Evolutionary conservation across 1,140 invertebrate species (phyloP).

Genomic region (Hydropsyche tenuis): DNA sequence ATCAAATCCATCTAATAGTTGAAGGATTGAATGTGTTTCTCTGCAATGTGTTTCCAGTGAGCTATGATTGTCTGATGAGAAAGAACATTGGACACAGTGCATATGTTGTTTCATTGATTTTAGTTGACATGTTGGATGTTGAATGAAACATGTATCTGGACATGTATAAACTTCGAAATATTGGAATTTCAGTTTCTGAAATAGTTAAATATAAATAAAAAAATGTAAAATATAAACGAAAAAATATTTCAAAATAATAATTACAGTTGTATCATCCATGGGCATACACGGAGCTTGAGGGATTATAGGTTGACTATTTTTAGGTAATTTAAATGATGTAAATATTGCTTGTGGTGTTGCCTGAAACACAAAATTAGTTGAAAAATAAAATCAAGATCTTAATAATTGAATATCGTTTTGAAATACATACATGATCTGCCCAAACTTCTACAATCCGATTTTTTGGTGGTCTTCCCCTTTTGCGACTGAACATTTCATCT

Average conservation of each 20-base stretch:
- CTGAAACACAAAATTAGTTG: slow-evolving; percentile 52
- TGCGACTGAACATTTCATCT: slow-evolving; percentile 88
- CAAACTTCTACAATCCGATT: slow-evolving; percentile 90
- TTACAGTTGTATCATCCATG: slow-evolving; percentile 64
- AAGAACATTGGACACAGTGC: slow-evolving; percentile 60
- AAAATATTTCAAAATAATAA: slow-evolving; percentile 43
- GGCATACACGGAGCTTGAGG: slow-evolving; percentile 59
- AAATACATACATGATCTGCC: slow-evolving; percentile 75
- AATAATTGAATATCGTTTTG: neutral
- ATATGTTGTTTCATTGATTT: slow-evolving; percentile 56
- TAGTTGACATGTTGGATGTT: slow-evolving; percentile 57
- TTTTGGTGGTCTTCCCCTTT: slow-evolving; percentile 89
- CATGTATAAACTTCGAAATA: slow-evolving; percentile 60
- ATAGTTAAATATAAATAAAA: slow-evolving; percentile 26
- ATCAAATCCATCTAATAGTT: slow-evolving; percentile 60
- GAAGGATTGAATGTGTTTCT: slow-evolving; percentile 56
- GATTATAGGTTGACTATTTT: slow-evolving; percentile 65
- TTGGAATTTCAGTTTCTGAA: slow-evolving; percentile 62
- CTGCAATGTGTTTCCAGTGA: slow-evolving; percentile 60
- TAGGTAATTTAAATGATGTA: slow-evolving; percentile 90
- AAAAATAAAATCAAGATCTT: slow-evolving; percentile 6
- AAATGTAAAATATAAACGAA: too few relatives aligned
- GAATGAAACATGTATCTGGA: slow-evolving; percentile 56
- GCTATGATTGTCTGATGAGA: slow-evolving; percentile 56
- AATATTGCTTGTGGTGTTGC: slow-evolving; percentile 88